Conservation (phyloP, 2,888 invertebrate species). For the Crematogaster levior region DNA sequence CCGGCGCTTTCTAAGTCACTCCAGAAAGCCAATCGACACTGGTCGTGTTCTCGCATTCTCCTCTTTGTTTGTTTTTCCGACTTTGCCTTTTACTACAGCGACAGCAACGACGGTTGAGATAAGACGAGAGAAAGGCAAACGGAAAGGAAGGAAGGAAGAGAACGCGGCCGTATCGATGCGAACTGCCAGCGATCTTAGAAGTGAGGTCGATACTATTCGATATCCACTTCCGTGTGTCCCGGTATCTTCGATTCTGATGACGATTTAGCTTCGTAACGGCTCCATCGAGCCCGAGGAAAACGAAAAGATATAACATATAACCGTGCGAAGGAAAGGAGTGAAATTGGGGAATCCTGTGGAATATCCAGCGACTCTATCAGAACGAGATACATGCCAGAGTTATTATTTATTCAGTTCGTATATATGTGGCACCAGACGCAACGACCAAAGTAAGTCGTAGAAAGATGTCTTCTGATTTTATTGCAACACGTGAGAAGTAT, state of each 20-base stretch:
- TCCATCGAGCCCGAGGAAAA: slow-evolving; percentile 34
- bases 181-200: slow-evolving; percentile 69
- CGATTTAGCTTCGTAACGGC: slow-evolving; percentile 64
- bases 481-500: background rate
- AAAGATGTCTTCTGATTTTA: slow-evolving; percentile 20
- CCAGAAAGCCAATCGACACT: slow-evolving; percentile 56
- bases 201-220: slow-evolving; percentile 68
- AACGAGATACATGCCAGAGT: slow-evolving; percentile 39
- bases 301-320: slow-evolving; percentile 61
- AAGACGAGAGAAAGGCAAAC: slow-evolving; percentile 29
- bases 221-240: slow-evolving; percentile 57
- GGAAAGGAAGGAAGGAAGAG: slow-evolving; percentile 30
- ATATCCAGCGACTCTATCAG: slow-evolving; percentile 49
- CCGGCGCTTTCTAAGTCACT: slow-evolving; percentile 59
- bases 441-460: slow-evolving; percentile 15
- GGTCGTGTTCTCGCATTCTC: slow-evolving; percentile 57
- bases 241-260: slow-evolving; percentile 60
- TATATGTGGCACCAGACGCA: slow-evolving; percentile 21
- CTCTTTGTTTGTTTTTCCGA: slow-evolving; percentile 15
- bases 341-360: slow-evolving; percentile 59
- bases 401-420: slow-evolving; percentile 45
- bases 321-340: slow-evolving; percentile 52
- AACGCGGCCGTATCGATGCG: slow-evolving; percentile 58
- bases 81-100: slow-evolving; percentile 22
- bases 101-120: slow-evolving; percentile 25